phyloP scores from a whole-genome alignment of 2,113 vertebrate species.

The rat (Rattus norvegicus) region DNA sequence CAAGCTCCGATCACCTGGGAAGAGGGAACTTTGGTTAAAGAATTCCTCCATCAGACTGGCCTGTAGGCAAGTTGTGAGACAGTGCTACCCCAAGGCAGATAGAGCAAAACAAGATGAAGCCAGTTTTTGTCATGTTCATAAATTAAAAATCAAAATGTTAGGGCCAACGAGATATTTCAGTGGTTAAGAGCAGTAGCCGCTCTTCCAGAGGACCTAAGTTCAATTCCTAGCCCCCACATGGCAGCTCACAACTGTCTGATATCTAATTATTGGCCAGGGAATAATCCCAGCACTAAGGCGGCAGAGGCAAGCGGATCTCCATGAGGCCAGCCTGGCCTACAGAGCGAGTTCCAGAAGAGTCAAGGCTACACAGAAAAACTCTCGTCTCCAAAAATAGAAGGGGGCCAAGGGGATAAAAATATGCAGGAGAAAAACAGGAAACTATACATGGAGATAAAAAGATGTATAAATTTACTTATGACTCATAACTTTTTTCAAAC shows the following conservation, averaged over 20 bases:
- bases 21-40: not conserved
- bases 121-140: not conserved
- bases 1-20: not conserved
- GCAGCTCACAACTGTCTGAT: not conserved
- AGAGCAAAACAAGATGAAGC: not conserved
- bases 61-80: not conserved
- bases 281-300: not conserved
- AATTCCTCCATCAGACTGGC: not conserved
- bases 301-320: not conserved
- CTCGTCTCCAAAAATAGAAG: not conserved
- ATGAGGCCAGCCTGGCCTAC: not conserved
- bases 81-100: not conserved
- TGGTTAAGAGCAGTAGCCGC: not conserved
- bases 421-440: not conserved
- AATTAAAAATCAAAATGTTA: slow-evolving; percentile 3
- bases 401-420: not conserved
- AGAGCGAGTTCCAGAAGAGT: not conserved
- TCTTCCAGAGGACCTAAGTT: not conserved
- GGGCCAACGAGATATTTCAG: not conserved
- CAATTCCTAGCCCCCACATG: not conserved
- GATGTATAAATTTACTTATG: not conserved
- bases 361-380: not conserved
- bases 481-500: slow-evolving; percentile 20
- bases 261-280: not conserved
- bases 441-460: not conserved